These are phyloP conservation scores for Garrulus glandarius DNA, from an alignment of 2,797 vertebrate species.

Conservation along the genomic window DNA sequence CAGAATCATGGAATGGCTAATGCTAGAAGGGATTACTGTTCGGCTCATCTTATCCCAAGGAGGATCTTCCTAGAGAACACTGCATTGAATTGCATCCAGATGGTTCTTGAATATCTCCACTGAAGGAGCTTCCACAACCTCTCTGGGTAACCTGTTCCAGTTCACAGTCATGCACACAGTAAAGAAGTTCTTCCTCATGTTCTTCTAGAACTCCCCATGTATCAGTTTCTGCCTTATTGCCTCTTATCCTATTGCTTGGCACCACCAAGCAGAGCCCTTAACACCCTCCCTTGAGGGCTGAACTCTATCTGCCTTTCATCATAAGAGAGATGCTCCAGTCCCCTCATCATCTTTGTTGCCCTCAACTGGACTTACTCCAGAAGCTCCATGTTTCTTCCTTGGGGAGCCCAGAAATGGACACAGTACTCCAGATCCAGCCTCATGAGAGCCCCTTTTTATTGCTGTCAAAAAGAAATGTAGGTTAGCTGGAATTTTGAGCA, in stretches of 20 bases:
- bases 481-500: neutral
- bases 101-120: no score
- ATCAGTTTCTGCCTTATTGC: neutral
- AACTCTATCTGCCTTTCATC: neutral
- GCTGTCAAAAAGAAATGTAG: neutral
- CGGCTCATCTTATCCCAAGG: neutral
- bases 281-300: no score
- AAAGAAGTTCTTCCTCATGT: no score
- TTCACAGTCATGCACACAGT: fast-evolving
- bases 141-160: neutral
- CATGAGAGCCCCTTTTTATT: neutral
- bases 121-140: no score
- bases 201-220: neutral
- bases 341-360: neutral
- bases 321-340: neutral
- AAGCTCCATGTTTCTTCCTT: neutral
- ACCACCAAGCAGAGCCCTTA: neutral
- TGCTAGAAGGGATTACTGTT: neutral
- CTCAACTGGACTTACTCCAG: neutral
- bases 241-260: no score
- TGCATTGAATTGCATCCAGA: fast-evolving
- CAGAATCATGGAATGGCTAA: neutral
- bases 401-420: neutral
- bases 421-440: neutral
- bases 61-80: neutral